phyloP scores from a whole-genome alignment of 2,113 vertebrate genomes.

The Ivindomyrus marchei region DNA sequence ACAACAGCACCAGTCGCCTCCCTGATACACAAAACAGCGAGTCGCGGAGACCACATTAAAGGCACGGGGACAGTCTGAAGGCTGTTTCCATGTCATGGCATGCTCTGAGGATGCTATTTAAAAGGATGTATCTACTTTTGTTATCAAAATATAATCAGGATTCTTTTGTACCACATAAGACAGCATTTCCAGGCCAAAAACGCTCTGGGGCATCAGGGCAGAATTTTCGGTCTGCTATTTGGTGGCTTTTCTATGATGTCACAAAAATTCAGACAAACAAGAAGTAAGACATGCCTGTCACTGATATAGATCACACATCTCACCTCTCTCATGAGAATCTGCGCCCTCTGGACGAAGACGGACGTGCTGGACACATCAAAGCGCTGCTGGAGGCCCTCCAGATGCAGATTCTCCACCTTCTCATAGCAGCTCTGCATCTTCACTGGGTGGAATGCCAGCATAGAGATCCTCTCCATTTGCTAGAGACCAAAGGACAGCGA shows the following conservation, averaged over 20 bases:
- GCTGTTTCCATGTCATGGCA: not conserved
- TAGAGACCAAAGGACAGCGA: constrained; percentile 36
- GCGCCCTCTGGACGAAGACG: constrained; percentile 86
- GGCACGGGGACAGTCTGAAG: not conserved
- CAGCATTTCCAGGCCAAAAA: not conserved
- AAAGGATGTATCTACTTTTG: not conserved
- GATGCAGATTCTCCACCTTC: constrained; percentile 82
- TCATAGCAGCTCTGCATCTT: constrained; percentile 96
- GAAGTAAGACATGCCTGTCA: not conserved
- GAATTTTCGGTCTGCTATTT: not conserved
- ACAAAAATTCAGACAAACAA: not conserved
- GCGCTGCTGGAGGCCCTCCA: constrained; percentile 90
- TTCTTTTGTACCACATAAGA: not conserved
- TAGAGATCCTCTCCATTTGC: constrained; percentile 90
- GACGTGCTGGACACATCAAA: constrained; percentile 82
- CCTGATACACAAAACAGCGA: not conserved
- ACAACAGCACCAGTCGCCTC: not conserved
- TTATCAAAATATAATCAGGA: not conserved
- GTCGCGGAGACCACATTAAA: not conserved
- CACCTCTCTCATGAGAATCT: constrained; percentile 96
- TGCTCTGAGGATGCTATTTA: not conserved
- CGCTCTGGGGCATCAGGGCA: no score
- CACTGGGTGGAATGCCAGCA: constrained; percentile 88
- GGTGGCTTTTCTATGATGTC: not conserved
- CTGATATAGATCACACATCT: not conserved